A percentile compares a stretch with the other conserved stretches of the same genome.
phyloP scores from a whole-genome alignment of 2,797 vertebrate species.

The Thripadectes ignobilis region DNA sequence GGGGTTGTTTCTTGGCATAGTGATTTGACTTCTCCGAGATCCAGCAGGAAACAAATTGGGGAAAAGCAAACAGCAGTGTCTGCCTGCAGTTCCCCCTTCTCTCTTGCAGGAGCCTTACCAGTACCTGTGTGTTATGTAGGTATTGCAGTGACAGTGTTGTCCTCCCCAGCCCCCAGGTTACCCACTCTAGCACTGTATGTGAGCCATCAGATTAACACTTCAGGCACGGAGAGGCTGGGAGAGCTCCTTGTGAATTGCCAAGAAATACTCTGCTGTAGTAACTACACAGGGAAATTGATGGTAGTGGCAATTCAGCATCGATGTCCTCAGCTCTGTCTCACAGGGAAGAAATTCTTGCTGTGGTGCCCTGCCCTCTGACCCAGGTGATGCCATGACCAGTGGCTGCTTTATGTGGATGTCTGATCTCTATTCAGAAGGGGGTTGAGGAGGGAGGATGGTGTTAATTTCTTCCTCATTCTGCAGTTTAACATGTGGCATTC shows the following conservation, averaged over 20 bases:
- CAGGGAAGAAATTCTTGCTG: background rate
- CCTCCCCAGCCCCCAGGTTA: background rate
- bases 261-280: background rate
- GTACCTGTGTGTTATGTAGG: background rate
- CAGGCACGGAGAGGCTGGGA: background rate
- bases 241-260: background rate
- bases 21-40: background rate
- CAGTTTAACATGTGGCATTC: background rate
- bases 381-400: background rate
- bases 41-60: background rate
- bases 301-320: background rate
- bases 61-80: background rate
- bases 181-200: background rate
- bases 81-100: background rate
- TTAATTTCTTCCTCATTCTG: background rate
- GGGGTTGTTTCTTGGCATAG: background rate
- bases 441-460: background rate
- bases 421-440: background rate
- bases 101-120: background rate
- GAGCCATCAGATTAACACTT: background rate
- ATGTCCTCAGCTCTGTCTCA: background rate
- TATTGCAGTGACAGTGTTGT: background rate
- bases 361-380: background rate
- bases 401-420: background rate
- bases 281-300: background rate